Conservation (phyloP, 2,888 invertebrate species). For the Lycocerus yunnanus region DNA sequence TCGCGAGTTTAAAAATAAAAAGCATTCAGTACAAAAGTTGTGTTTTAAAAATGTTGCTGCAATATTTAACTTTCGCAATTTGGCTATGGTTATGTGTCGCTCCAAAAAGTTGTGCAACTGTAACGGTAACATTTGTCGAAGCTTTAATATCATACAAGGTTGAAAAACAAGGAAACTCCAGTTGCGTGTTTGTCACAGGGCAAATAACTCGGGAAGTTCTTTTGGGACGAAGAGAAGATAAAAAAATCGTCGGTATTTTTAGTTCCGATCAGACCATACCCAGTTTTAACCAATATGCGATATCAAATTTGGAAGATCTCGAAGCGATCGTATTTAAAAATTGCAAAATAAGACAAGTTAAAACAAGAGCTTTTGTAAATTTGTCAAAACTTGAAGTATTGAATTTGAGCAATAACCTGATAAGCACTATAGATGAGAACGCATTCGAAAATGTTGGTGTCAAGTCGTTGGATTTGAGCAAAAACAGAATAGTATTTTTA, state of each 20-base stretch:
- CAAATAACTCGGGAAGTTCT: not conserved
- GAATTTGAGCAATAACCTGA: not conserved
- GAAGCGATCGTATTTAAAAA: not conserved
- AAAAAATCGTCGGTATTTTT: not conserved
- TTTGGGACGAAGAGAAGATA: not conserved
- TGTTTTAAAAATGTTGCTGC: not conserved
- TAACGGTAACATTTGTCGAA: not conserved
- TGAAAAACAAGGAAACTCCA: not conserved
- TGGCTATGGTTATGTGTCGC: not conserved
- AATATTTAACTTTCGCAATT: not conserved
- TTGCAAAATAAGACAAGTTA: not conserved
- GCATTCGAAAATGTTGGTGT: not conserved
- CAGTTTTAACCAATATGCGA: not conserved
- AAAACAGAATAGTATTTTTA: slow-evolving; percentile 2
- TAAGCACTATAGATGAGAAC: not conserved
- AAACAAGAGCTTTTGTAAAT: not conserved
- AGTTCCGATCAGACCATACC: not conserved
- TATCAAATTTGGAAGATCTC: not conserved
- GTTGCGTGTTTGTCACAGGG: not conserved
- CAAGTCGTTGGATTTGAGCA: not conserved
- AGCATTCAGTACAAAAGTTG: not conserved
- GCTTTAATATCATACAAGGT: not conserved
- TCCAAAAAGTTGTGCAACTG: not conserved
- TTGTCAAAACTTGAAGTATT: not conserved
- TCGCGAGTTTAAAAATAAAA: not conserved